Conservation (phyloP, 2,888 invertebrate species). For the Halictus ligatus region DNA sequence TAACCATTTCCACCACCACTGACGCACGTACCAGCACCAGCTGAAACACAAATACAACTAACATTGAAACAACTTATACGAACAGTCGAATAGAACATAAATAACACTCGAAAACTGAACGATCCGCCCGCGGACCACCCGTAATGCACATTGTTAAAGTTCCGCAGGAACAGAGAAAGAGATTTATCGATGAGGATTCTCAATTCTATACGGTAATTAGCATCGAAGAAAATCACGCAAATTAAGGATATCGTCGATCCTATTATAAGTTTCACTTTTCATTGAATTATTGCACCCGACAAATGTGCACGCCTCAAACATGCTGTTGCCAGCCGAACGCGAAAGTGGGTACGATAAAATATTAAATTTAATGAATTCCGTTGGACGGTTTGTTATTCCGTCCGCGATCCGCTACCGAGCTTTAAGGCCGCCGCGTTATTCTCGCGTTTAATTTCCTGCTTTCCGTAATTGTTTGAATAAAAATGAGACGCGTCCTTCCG, state of each 20-base stretch:
- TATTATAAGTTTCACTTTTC: neutral
- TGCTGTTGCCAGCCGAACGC: neutral
- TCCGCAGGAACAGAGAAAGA: neutral
- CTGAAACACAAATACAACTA: neutral
- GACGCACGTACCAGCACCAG: neutral
- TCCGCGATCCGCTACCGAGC: neutral
- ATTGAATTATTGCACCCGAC: neutral
- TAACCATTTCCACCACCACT: neutral
- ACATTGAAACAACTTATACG: neutral
- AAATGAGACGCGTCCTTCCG: neutral
- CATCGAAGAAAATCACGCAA: neutral
- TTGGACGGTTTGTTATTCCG: neutral
- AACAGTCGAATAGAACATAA: conserved; percentile 1
- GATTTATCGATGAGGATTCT: neutral
- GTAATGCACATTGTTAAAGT: neutral
- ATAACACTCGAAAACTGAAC: conserved; percentile 2
- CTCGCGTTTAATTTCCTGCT: neutral
- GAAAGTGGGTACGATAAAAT: neutral
- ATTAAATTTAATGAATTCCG: neutral
- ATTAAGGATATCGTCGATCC: neutral
- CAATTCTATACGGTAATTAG: too few relatives aligned
- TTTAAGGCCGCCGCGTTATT: neutral
- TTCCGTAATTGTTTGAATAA: neutral
- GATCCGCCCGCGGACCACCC: neutral
- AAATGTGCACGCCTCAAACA: neutral